Conservation (phyloP, 2,113 vertebrate species). For the Dipodomys ordii region DNA sequence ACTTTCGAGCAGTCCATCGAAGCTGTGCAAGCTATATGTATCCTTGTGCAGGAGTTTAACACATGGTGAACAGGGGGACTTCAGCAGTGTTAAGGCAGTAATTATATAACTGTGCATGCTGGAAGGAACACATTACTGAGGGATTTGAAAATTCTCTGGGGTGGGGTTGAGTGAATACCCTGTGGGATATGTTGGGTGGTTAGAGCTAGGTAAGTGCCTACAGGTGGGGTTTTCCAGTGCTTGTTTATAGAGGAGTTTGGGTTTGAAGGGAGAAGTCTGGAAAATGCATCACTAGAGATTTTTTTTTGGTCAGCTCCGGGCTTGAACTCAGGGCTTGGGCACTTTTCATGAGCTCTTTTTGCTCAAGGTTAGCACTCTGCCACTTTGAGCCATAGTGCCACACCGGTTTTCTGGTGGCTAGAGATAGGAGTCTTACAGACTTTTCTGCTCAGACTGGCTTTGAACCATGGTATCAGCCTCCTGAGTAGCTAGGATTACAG, state of each 20-base stretch:
- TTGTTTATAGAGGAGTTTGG: background rate
- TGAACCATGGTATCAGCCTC: too few species aligned
- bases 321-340: too few species aligned
- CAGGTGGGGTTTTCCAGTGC: background rate
- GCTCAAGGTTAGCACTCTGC: too few species aligned
- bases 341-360: too few species aligned
- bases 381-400: too few species aligned
- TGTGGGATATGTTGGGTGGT: background rate
- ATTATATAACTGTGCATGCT: background rate
- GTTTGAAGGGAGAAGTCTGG: background rate
- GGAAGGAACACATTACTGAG: background rate
- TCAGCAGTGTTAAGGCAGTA: background rate
- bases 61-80: background rate
- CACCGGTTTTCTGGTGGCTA: too few species aligned
- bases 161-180: background rate
- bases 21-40: constrained; percentile 99
- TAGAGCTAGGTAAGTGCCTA: background rate
- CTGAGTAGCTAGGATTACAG: too few species aligned
- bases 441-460: too few species aligned
- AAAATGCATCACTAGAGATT: background rate
- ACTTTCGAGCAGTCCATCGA: constrained; percentile 98
- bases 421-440: too few species aligned
- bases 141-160: background rate
- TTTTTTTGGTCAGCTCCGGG: too few species aligned
- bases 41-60: constrained; percentile 86